phyloP scores from a whole-genome alignment of 2,888 invertebrate genomes.

The Dryobota labecula region DNA sequence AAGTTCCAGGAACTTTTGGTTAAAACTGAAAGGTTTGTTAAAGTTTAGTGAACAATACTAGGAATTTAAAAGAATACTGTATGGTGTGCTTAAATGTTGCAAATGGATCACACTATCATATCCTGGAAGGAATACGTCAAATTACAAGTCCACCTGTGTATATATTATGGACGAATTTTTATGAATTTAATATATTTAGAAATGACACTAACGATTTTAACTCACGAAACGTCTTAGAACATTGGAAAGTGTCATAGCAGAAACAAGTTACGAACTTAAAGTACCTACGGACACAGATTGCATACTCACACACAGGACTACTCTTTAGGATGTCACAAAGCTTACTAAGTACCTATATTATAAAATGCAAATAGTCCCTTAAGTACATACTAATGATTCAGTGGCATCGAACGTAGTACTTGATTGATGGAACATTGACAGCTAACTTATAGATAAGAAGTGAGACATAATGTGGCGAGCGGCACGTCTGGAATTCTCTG shows the following conservation, averaged over 20 bases:
- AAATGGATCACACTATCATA: too few relatives aligned
- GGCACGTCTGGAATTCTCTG: constrained; percentile 17
- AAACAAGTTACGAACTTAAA: neutral
- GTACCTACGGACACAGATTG: neutral
- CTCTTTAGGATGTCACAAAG: neutral
- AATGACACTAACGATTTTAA: constrained; percentile 7
- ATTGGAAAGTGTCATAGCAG: neutral
- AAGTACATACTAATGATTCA: constrained; percentile 21
- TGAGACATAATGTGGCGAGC: constrained; percentile 6
- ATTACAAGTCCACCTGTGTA: neutral
- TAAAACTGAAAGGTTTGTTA: too few relatives aligned
- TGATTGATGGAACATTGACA: constrained; percentile 41
- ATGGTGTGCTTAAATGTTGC: too few relatives aligned
- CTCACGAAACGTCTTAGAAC: neutral
- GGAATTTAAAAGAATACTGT: too few relatives aligned
- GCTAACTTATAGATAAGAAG: constrained; percentile 50
- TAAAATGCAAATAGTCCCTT: constrained; percentile 7
- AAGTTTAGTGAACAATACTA: too few relatives aligned
- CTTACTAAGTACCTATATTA: neutral
- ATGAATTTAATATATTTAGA: constrained; percentile 28
- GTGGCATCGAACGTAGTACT: constrained; percentile 12
- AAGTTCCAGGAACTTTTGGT: too few relatives aligned
- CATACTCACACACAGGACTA: neutral
- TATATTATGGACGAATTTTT: neutral
- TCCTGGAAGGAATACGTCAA: too few relatives aligned